A percentile compares a stretch with the other conserved stretches of the same genome.
These are phyloP conservation scores for Barnardius zonarius DNA, from an alignment of 2,113 vertebrate genomes.

Conservation along the genomic window DNA sequence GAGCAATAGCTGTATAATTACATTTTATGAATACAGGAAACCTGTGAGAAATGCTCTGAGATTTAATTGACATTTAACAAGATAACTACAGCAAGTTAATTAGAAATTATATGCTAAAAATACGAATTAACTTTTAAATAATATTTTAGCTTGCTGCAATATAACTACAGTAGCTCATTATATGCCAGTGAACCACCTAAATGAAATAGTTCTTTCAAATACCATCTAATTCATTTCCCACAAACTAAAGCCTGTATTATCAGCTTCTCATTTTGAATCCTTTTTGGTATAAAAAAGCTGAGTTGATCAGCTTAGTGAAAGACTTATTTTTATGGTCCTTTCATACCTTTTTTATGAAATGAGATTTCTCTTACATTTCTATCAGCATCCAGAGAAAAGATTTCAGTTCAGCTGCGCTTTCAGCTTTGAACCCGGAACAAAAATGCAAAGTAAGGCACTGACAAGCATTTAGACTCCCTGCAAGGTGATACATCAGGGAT, in stretches of 20 bases:
- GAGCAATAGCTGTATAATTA: conserved; percentile 75
- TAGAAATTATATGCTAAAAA: conserved; percentile 81
- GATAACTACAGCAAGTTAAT: conserved; percentile 81
- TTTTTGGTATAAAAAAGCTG: conserved; percentile 18
- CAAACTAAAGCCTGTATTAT: conserved; percentile 57
- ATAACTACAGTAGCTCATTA: conserved; percentile 37
- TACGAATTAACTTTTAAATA: conserved; percentile 80
- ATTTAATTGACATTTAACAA: conserved; percentile 84
- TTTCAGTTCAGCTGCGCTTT: background rate
- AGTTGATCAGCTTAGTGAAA: conserved; percentile 66
- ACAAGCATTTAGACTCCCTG: conserved; percentile 40
- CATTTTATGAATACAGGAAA: conserved; percentile 77
- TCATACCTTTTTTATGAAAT: conserved; percentile 23
- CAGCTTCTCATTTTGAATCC: conserved; percentile 42
- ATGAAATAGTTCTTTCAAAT: conserved; percentile 54
- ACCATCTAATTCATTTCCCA: conserved; percentile 63
- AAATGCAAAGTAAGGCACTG: conserved; percentile 49
- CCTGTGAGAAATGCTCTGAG: conserved; percentile 72
- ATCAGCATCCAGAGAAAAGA: conserved; percentile 42
- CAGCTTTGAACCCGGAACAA: conserved; percentile 41
- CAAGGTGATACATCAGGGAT: conserved; percentile 43
- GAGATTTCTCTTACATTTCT: conserved; percentile 40
- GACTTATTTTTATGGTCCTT: conserved; percentile 47
- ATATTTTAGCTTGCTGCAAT: conserved; percentile 73
- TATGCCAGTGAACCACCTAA: conserved; percentile 60